phyloP scores from a whole-genome alignment of 2,888 invertebrate species.

The Ectemnius continuus region DNA sequence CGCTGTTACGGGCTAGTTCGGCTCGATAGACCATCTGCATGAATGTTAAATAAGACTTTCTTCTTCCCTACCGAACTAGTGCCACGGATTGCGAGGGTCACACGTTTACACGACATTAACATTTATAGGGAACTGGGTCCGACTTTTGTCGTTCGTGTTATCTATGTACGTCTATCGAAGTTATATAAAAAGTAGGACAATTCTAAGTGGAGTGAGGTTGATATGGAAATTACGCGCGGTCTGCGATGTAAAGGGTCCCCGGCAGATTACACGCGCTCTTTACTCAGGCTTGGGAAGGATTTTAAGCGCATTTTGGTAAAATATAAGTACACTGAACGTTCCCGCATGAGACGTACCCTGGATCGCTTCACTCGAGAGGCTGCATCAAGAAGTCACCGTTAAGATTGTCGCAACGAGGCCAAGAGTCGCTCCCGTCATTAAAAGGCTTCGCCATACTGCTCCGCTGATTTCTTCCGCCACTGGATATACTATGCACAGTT shows the following conservation, averaged over 20 bases:
- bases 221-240: slow-evolving; percentile 46
- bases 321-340: slow-evolving; percentile 69
- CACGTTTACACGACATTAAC: slow-evolving; percentile 60
- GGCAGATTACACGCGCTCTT: too few species aligned
- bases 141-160: slow-evolving; percentile 53
- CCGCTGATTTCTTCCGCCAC: slow-evolving; percentile 76
- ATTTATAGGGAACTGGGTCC: slow-evolving; percentile 69
- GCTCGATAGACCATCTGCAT: slow-evolving; percentile 44
- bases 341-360: slow-evolving; percentile 45
- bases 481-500: slow-evolving; percentile 75
- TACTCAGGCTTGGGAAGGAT: slow-evolving; percentile 33
- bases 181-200: slow-evolving; percentile 53
- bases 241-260: slow-evolving; percentile 13
- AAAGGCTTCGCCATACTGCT: slow-evolving; percentile 74
- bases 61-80: slow-evolving; percentile 68
- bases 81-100: slow-evolving; percentile 38
- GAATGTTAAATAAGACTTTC: slow-evolving; percentile 59
- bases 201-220: slow-evolving; percentile 45
- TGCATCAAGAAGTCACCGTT: slow-evolving; percentile 74
- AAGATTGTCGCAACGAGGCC: slow-evolving; percentile 75
- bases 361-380: slow-evolving; percentile 25
- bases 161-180: slow-evolving; percentile 44
- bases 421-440: slow-evolving; percentile 76
- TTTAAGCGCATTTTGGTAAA: slow-evolving; percentile 68
- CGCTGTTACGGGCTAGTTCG: slow-evolving; percentile 51